A percentile compares a stretch with the other conserved stretches of the same genome.
Evolutionary conservation across 2,797 vertebrate species (phyloP).

Genomic region (Coreius guichenoti): DNA sequence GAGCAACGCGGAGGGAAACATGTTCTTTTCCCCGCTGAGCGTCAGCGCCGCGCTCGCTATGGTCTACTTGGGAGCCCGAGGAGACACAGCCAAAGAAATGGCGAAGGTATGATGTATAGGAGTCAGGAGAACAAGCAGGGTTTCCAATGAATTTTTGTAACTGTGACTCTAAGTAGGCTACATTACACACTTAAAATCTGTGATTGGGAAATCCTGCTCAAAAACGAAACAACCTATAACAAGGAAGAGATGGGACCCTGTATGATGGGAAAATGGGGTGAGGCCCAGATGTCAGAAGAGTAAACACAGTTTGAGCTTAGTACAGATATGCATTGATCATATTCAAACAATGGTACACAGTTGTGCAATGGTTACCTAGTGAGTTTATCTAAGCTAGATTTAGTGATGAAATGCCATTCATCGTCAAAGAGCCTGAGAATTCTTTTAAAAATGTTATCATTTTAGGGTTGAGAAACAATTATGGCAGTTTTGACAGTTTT

Average conservation of each 20-base stretch:
- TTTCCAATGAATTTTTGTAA: neutral
- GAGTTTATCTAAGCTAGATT: neutral
- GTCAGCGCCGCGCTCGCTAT: conserved; percentile 88
- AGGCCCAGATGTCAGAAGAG: neutral
- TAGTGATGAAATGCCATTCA: neutral
- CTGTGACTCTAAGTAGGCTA: neutral
- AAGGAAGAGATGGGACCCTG: no score
- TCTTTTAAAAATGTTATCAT: neutral
- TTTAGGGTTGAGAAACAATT: neutral
- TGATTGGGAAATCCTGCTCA: neutral
- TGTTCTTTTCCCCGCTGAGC: conserved; percentile 89
- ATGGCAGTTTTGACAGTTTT: no score
- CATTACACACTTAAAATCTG: neutral
- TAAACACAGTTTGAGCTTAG: conserved; percentile 10
- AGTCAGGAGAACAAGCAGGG: conserved; percentile 42
- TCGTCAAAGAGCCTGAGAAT: neutral
- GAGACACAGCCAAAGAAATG: conserved; percentile 82
- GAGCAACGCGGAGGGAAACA: conserved; percentile 70
- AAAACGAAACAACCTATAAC: neutral
- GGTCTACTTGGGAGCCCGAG: conserved; percentile 83
- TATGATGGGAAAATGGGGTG: neutral
- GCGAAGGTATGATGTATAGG: conserved; percentile 76
- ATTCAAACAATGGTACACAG: neutral
- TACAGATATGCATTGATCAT: neutral
- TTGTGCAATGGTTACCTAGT: neutral